Conservation (phyloP, 1,140 invertebrate genomes). For the Aphelenchoides fujianensis region DNA sequence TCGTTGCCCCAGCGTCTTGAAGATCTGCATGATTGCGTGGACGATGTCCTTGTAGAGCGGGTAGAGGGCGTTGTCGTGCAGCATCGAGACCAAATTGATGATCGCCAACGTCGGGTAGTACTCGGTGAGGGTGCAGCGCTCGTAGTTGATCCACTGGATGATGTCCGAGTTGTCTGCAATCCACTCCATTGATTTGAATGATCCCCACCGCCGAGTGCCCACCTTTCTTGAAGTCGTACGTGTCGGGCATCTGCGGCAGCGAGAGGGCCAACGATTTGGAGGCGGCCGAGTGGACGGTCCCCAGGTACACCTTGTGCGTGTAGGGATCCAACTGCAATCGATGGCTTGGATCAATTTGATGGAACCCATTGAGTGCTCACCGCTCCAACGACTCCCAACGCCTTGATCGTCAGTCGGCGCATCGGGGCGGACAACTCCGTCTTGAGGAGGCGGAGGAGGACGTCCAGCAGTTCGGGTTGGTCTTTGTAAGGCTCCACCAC, state of each 20-base stretch:
- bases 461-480: constrained; percentile 85
- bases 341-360: no score
- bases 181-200: no score
- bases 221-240: constrained; percentile 37
- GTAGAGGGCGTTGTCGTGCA: constrained; percentile 82
- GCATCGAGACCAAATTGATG: constrained; percentile 87
- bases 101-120: constrained; percentile 97
- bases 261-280: constrained; percentile 52
- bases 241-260: constrained; percentile 41
- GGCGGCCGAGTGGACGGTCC: constrained; percentile 49
- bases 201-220: no score
- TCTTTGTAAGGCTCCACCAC: constrained; percentile 87
- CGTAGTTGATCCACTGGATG: constrained; percentile 61
- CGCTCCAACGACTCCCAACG: constrained; percentile 71
- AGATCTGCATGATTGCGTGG: constrained; percentile 90
- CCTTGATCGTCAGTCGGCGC: constrained; percentile 78
- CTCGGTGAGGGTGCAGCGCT: constrained; percentile 76
- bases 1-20: constrained; percentile 73
- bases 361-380: no score
- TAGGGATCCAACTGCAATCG: constrained; percentile 98
- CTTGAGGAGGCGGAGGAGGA: constrained; percentile 83
- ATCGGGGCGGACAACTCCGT: constrained; percentile 56
- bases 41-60: constrained; percentile 92
- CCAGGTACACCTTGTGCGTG: constrained; percentile 78
- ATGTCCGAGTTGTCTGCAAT: no score